Percentiles rank a stretch among this genome's conserved stretches.
phyloP scores from a whole-genome alignment of 1,140 invertebrate genomes.

The Achatina immaculata region DNA sequence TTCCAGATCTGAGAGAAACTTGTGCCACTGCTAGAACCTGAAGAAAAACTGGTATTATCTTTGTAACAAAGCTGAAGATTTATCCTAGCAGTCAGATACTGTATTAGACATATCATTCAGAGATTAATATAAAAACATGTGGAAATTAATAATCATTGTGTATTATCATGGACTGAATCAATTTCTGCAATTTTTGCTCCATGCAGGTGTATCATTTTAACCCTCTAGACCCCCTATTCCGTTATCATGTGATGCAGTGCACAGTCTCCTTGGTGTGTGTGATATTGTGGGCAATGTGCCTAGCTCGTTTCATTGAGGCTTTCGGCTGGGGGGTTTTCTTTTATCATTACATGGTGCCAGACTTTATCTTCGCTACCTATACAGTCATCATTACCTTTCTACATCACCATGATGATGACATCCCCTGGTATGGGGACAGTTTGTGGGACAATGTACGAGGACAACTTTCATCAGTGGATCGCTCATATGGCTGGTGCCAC shows the following conservation, averaged over 20 bases:
- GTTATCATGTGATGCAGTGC: slow-evolving; percentile 47
- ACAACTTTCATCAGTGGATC: slow-evolving; percentile 71
- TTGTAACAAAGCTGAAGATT: no score
- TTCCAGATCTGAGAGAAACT: no score
- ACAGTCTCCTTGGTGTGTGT: slow-evolving; percentile 56
- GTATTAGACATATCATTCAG: no score
- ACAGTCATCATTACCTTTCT: slow-evolving; percentile 71
- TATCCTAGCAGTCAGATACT: no score
- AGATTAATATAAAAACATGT: no score
- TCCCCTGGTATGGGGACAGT: slow-evolving; percentile 70
- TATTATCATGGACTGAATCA: no score
- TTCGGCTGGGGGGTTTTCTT: slow-evolving; percentile 51
- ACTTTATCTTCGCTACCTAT: slow-evolving; percentile 66
- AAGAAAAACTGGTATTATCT: no score
- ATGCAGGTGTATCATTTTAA: slow-evolving; percentile 53
- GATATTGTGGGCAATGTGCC: slow-evolving; percentile 50
- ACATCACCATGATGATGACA: slow-evolving; percentile 69
- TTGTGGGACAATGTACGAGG: slow-evolving; percentile 70
- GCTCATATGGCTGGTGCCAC: slow-evolving; percentile 70
- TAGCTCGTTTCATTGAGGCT: slow-evolving; percentile 49
- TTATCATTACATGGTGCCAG: slow-evolving; percentile 69
- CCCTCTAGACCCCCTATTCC: slow-evolving; percentile 49
- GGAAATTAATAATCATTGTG: no score
- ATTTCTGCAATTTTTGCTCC: no score
- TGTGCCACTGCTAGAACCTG: no score